Conservation (phyloP, 2,113 vertebrate species). For the Periophthalmodon schlosseri region DNA sequence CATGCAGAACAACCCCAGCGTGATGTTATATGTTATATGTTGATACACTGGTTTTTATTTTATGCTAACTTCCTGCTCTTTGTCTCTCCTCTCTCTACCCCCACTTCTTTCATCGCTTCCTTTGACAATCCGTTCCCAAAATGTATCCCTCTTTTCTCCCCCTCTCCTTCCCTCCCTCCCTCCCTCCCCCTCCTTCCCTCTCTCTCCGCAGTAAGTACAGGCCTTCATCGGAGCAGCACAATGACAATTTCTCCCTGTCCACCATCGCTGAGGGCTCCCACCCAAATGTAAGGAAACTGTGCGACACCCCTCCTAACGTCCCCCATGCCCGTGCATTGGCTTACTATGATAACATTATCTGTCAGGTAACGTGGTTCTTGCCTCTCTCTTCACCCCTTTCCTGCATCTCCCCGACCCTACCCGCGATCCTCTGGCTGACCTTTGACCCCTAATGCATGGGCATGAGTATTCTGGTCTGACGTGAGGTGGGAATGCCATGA, state of each 20-base stretch:
- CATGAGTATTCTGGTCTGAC: constrained; percentile 66
- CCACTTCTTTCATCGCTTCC: no score
- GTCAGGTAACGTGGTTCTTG: constrained; percentile 83
- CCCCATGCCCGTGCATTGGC: constrained; percentile 83
- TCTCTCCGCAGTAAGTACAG: constrained; percentile 85
- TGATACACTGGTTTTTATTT: constrained; percentile 39
- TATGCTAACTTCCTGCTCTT: constrained; percentile 61
- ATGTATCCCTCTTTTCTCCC: background rate
- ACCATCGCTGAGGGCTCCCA: constrained; percentile 99
- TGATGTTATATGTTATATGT: no score
- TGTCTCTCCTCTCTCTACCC: background rate
- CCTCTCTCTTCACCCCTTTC: constrained; percentile 74
- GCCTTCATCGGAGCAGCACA: constrained; percentile 95
- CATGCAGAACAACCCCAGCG: no score
- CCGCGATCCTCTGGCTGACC: constrained; percentile 32
- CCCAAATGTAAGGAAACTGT: constrained; percentile 96
- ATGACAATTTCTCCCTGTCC: constrained; percentile 99
- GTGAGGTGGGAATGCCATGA: constrained; percentile 32
- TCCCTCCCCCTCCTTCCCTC: background rate
- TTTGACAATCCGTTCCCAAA: background rate
- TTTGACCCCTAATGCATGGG: constrained; percentile 68
- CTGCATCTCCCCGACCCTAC: constrained; percentile 61
- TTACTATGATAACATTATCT: constrained; percentile 88
- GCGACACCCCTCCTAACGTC: constrained; percentile 79
- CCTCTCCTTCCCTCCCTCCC: background rate